These are phyloP conservation scores for Odontocerum albicorne DNA, from an alignment of 2,888 invertebrate genomes.

Conservation along the genomic window DNA sequence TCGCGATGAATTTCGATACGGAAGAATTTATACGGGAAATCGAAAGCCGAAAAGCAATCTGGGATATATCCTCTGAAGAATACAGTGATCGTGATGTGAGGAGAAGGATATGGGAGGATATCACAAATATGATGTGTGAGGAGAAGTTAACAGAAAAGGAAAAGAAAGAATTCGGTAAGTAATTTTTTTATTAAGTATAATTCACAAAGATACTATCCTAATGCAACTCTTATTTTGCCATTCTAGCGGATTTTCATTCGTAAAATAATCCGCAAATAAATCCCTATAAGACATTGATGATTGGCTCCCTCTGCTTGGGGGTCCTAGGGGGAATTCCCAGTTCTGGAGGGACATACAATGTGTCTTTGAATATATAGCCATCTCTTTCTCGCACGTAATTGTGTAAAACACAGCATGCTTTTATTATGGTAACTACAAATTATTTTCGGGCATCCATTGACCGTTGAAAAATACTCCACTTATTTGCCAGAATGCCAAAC, in stretches of 20 bases:
- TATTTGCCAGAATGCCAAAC: conserved; percentile 36
- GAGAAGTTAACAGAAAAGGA: conserved; percentile 37
- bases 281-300: conserved; percentile 34
- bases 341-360: conserved; percentile 22
- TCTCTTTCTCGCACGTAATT: no score
- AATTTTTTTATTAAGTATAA: no score
- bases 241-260: conserved; percentile 33
- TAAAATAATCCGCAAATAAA: conserved; percentile 37
- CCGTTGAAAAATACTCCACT: conserved; percentile 35
- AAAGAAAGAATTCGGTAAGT: conserved; percentile 38
- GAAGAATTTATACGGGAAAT: no score
- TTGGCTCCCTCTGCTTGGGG: conserved; percentile 34
- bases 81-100: conserved; percentile 38
- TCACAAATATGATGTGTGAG: conserved; percentile 37
- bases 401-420: conserved; percentile 13
- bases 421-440: conserved; percentile 4
- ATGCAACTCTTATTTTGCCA: conserved; percentile 37
- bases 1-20: neutral
- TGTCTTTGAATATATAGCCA: conserved; percentile 22
- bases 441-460: conserved; percentile 18
- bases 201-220: conserved; percentile 36
- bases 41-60: no score
- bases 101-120: conserved; percentile 39
- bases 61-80: conserved; percentile 37
- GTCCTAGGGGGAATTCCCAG: conserved; percentile 34